These are phyloP conservation scores for Xerus inauris DNA, from an alignment of 2,113 vertebrate species.

Conservation along the genomic window DNA sequence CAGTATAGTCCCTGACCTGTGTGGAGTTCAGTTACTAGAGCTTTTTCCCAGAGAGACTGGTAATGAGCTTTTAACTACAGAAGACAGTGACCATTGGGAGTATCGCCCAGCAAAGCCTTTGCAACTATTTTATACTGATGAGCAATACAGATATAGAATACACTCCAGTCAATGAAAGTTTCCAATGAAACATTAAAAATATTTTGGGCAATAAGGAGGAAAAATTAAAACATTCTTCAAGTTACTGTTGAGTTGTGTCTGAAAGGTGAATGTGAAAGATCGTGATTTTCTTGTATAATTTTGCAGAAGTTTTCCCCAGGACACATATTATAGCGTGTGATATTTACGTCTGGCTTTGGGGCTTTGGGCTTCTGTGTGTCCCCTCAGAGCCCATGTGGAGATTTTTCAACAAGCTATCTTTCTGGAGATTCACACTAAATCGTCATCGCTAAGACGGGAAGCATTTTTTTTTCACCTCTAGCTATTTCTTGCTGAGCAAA, in stretches of 20 bases:
- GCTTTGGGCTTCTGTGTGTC: constrained; percentile 63
- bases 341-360: constrained; percentile 49
- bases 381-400: constrained; percentile 52
- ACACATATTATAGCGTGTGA: constrained; percentile 24
- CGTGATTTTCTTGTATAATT: constrained; percentile 61
- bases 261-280: constrained; percentile 44
- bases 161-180: not conserved
- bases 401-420: constrained; percentile 75
- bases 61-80: constrained; percentile 46
- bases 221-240: constrained; percentile 69
- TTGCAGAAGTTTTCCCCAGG: constrained; percentile 22
- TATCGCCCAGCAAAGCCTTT: not conserved
- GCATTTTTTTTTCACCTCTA: constrained; percentile 48
- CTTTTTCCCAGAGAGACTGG: not conserved
- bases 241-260: constrained; percentile 60
- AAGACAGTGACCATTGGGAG: constrained; percentile 23
- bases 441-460: constrained; percentile 56
- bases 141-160: constrained; percentile 6
- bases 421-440: constrained; percentile 70
- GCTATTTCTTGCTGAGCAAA: constrained; percentile 67
- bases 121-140: constrained; percentile 33
- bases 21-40: not conserved
- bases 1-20: not conserved
- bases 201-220: constrained; percentile 34
- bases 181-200: constrained; percentile 39